These are phyloP conservation scores for Dilophus febrilis DNA, from an alignment of 2,888 invertebrate species.

Conservation along the genomic window DNA sequence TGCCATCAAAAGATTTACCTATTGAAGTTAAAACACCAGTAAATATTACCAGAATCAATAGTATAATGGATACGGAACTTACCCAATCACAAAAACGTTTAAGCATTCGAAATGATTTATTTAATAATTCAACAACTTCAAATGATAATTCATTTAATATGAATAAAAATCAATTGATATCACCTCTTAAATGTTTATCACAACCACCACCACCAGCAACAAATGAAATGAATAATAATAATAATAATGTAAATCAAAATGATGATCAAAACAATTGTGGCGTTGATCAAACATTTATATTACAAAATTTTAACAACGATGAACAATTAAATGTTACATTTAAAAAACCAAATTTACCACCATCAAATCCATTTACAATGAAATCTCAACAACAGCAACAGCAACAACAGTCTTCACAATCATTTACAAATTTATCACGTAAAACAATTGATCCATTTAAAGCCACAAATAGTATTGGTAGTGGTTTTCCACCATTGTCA, in stretches of 20 bases:
- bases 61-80: too few species aligned
- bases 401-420: too few species aligned
- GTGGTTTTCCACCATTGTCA: neutral
- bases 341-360: conserved; percentile 12
- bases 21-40: too few species aligned
- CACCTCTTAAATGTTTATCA: neutral
- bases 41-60: neutral
- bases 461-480: too few species aligned
- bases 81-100: neutral
- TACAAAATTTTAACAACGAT: conserved; percentile 19
- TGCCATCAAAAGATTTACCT: too few species aligned
- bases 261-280: too few species aligned
- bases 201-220: neutral
- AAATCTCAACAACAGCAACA: neutral
- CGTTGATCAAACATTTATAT: conserved; percentile 17
- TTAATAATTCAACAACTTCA: neutral
- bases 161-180: too few species aligned
- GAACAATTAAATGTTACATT: conserved; percentile 19
- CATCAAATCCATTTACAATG: neutral
- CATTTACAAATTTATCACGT: too few species aligned
- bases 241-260: too few species aligned
- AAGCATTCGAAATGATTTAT: neutral
- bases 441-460: too few species aligned
- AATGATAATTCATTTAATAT: too few species aligned
- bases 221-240: neutral